A percentile compares a stretch with the other conserved stretches of the same genome.
These are phyloP conservation scores for Cynodonichthys magdalenae DNA, from an alignment of 2,797 vertebrate genomes.

Conservation along the genomic window DNA sequence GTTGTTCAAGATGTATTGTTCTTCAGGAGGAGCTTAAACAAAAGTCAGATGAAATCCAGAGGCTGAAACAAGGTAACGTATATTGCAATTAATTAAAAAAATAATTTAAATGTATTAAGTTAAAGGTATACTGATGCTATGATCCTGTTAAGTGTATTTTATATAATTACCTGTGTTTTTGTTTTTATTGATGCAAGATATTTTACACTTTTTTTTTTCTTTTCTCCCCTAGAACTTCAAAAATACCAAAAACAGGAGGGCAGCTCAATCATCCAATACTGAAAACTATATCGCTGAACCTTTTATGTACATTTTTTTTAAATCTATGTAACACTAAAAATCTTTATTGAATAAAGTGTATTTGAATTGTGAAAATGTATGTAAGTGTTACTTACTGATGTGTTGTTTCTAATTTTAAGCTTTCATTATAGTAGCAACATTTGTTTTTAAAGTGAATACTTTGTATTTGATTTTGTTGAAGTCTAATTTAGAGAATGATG, in stretches of 20 bases:
- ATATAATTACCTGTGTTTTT: too few species aligned
- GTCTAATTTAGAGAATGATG: too few species aligned
- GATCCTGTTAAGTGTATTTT: too few species aligned
- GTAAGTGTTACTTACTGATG: too few species aligned
- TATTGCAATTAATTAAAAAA: neutral
- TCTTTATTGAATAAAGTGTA: neutral
- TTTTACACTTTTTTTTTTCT: slow-evolving; percentile 6
- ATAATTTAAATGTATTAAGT: neutral
- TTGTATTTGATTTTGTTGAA: too few species aligned
- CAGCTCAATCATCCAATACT: neutral
- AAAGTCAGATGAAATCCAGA: slow-evolving; percentile 41
- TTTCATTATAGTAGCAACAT: too few species aligned
- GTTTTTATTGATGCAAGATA: neutral
- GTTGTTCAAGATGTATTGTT: slow-evolving; percentile 49
- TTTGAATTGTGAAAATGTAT: too few species aligned
- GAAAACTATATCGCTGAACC: neutral
- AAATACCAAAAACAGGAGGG: slow-evolving; percentile 41
- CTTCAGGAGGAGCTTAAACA: slow-evolving; percentile 50
- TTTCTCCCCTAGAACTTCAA: slow-evolving; percentile 41
- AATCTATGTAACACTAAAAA: neutral
- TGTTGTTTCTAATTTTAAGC: too few species aligned
- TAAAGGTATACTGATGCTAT: too few species aligned
- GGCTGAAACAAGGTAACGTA: slow-evolving; percentile 63
- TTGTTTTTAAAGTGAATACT: too few species aligned
- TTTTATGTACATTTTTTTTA: too few species aligned